Evolutionary conservation across 2,888 invertebrate genomes (phyloP).

Genomic region (Unio pictorum): DNA sequence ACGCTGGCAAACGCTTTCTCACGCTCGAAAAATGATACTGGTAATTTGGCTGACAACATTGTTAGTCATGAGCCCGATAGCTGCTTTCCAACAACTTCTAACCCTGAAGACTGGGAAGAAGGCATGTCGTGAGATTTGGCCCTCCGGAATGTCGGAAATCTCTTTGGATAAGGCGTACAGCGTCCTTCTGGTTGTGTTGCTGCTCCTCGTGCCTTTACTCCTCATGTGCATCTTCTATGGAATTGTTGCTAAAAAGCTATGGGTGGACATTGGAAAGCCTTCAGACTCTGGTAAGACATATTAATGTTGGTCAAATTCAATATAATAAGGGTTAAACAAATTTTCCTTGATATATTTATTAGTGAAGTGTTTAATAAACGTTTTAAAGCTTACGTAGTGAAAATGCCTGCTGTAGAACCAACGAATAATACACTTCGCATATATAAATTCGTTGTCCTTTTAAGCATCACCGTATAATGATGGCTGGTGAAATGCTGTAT

Average conservation of each 20-base stretch:
- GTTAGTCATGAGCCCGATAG: constrained; percentile 80
- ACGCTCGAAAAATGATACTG: constrained; percentile 78
- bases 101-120: constrained; percentile 38
- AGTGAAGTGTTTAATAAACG: too few relatives aligned
- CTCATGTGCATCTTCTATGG: constrained; percentile 84
- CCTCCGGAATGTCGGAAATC: constrained; percentile 55
- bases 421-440: too few relatives aligned
- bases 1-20: constrained; percentile 82
- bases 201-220: constrained; percentile 83
- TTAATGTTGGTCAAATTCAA: too few relatives aligned
- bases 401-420: too few relatives aligned
- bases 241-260: constrained; percentile 67
- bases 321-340: too few relatives aligned
- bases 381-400: too few relatives aligned
- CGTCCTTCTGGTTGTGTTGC: constrained; percentile 79
- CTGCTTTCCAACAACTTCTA: constrained; percentile 63
- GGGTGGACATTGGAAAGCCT: constrained; percentile 24
- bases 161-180: constrained; percentile 77
- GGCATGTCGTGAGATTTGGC: constrained; percentile 63
- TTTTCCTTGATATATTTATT: too few relatives aligned
- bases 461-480: too few relatives aligned
- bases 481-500: too few relatives aligned
- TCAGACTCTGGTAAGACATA: too few relatives aligned
- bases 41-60: constrained; percentile 75
- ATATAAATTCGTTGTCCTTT: too few relatives aligned